Evolutionary conservation across 2,797 vertebrate genomes (phyloP).

Genomic region (Loris lydekkerianus): DNA sequence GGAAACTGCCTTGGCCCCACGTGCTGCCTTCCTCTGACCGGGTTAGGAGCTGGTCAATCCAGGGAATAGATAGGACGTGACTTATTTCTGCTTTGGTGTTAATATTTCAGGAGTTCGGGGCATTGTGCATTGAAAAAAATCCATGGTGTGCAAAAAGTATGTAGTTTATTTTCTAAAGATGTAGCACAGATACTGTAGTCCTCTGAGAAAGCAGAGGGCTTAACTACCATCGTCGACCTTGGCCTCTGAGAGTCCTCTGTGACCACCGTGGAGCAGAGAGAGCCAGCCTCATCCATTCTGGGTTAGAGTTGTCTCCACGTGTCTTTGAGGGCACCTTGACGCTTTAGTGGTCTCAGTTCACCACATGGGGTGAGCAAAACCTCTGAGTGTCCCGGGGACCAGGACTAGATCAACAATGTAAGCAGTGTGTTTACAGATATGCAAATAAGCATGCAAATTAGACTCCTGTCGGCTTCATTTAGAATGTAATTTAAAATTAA

Average conservation of each 20-base stretch:
- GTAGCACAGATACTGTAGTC: neutral
- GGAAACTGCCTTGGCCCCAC: neutral
- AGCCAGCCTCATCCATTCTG: neutral
- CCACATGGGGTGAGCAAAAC: conserved; percentile 43
- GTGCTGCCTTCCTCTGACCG: conserved; percentile 26
- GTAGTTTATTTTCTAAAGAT: conserved; percentile 46
- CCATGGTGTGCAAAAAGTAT: neutral
- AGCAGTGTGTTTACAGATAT: conserved; percentile 81
- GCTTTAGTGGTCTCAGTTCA: neutral
- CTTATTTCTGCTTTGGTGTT: conserved; percentile 39
- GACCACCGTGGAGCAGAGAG: conserved; percentile 32
- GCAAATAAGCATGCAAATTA: conserved; percentile 83
- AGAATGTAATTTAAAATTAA: conserved; percentile 87
- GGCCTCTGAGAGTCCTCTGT: conserved; percentile 23
- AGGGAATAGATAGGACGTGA: neutral
- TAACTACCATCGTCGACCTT: conserved; percentile 44
- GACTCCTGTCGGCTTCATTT: conserved; percentile 80
- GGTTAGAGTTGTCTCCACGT: neutral
- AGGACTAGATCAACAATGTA: conserved; percentile 79
- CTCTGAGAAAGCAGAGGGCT: conserved; percentile 53
- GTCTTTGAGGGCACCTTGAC: conserved; percentile 68
- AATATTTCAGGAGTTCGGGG: conserved; percentile 51
- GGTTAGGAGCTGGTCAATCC: neutral
- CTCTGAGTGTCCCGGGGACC: conserved; percentile 48
- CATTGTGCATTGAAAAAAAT: conserved; percentile 26